These are phyloP conservation scores for Opisthograptis luteolata DNA, from an alignment of 2,888 invertebrate genomes.

Conservation along the genomic window DNA sequence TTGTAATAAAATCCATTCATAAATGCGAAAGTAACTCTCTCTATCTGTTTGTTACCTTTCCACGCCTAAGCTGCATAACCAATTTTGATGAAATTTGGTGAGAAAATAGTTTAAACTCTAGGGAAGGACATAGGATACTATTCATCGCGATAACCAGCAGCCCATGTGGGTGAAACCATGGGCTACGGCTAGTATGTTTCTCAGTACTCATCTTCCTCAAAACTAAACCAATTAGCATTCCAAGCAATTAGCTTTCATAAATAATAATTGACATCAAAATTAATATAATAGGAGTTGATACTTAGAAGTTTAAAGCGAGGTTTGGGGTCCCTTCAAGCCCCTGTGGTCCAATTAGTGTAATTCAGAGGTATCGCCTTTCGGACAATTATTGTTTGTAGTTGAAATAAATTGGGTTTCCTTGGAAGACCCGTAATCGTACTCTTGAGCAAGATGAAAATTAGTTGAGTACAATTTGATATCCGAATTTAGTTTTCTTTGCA, in stretches of 20 bases:
- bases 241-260: too few species aligned
- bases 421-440: constrained; percentile 1
- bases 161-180: too few species aligned
- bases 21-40: too few species aligned
- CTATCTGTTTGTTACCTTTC: too few species aligned
- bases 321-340: constrained; percentile 25
- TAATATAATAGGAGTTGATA: constrained; percentile 37
- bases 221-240: constrained; percentile 21
- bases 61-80: too few species aligned
- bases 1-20: too few species aligned
- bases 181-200: too few species aligned
- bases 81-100: too few species aligned
- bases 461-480: not conserved
- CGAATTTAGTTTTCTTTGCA: not conserved
- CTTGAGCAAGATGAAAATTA: constrained; percentile 3
- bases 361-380: constrained; percentile 36
- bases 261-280: constrained; percentile 33
- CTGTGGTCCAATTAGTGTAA: constrained; percentile 42
- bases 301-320: constrained; percentile 24
- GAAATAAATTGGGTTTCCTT: constrained; percentile 27
- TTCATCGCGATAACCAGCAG: too few species aligned
- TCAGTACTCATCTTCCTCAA: constrained; percentile 3
- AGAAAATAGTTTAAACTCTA: too few species aligned
- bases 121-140: too few species aligned
- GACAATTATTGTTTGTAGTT: constrained; percentile 35